These are phyloP conservation scores for Polypterus bichir DNA, from an alignment of 2,113 vertebrate genomes.

Conservation along the genomic window DNA sequence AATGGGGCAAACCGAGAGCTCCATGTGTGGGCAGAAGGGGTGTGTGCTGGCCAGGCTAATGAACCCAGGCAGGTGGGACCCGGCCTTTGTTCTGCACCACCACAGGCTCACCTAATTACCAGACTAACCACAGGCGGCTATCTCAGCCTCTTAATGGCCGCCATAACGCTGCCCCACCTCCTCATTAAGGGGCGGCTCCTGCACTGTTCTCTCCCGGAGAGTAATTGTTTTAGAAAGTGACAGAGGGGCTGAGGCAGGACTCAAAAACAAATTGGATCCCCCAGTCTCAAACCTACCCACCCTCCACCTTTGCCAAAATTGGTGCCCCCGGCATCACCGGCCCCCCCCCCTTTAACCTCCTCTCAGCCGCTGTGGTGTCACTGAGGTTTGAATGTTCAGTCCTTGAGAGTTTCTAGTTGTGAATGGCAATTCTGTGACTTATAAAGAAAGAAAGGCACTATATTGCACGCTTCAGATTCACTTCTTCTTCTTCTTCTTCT, in stretches of 20 bases:
- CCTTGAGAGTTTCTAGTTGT: no score
- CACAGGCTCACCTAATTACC: neutral
- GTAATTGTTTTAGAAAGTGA: slow-evolving; percentile 1
- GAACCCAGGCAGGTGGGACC: neutral
- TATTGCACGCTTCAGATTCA: no score
- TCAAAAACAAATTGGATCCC: no score
- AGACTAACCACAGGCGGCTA: neutral
- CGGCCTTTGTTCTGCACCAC: neutral
- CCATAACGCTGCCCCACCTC: neutral
- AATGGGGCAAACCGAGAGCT: neutral
- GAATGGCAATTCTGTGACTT: no score
- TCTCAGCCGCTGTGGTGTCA: no score
- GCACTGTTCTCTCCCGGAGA: neutral
- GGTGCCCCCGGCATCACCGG: no score
- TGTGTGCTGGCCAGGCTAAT: slow-evolving; percentile 1
- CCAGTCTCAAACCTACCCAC: no score
- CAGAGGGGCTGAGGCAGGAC: neutral
- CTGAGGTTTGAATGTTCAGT: no score
- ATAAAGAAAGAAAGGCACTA: no score
- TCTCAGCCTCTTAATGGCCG: neutral
- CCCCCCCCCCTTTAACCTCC: no score
- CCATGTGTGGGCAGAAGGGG: neutral
- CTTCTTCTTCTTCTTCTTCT: no score
- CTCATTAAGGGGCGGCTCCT: neutral
- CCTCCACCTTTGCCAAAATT: no score